Conservation (phyloP, 2,888 invertebrate species). For the Trilocha varians region DNA sequence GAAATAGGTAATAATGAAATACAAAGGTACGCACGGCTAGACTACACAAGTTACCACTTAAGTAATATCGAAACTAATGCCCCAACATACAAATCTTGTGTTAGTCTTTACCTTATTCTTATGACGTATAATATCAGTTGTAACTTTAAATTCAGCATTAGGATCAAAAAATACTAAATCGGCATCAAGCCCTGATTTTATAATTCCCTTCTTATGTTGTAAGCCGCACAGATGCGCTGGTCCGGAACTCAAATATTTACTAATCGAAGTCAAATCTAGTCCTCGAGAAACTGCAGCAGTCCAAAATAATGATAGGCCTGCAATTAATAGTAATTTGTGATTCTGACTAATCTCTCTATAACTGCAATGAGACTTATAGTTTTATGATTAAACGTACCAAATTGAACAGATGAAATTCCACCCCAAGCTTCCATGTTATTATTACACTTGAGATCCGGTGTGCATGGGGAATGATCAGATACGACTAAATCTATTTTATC, state of each 20-base stretch:
- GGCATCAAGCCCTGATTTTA: conserved; percentile 76
- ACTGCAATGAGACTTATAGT: no score
- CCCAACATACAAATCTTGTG: no score
- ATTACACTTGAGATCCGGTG: conserved; percentile 70
- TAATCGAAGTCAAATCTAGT: conserved; percentile 60
- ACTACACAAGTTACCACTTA: no score
- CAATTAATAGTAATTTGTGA: no score
- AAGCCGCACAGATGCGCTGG: conserved; percentile 75
- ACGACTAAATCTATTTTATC: conserved; percentile 69
- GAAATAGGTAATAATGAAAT: conserved; percentile 10
- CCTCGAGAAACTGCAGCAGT: conserved; percentile 71
- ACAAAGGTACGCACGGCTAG: no score
- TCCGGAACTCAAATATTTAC: conserved; percentile 67
- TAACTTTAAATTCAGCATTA: conserved; percentile 69
- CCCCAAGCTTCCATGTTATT: conserved; percentile 79
- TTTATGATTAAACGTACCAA: conserved; percentile 54
- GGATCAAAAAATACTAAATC: conserved; percentile 81
- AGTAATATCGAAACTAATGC: no score
- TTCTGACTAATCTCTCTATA: no score
- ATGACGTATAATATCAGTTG: conserved; percentile 66
- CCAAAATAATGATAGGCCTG: conserved; percentile 77
- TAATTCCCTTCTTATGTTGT: conserved; percentile 69
- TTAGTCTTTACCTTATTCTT: conserved; percentile 77
- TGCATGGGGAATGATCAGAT: conserved; percentile 78
- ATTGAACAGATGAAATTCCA: conserved; percentile 79